These are phyloP conservation scores for Calameuta idolon DNA, from an alignment of 2,888 invertebrate genomes.

Conservation along the genomic window DNA sequence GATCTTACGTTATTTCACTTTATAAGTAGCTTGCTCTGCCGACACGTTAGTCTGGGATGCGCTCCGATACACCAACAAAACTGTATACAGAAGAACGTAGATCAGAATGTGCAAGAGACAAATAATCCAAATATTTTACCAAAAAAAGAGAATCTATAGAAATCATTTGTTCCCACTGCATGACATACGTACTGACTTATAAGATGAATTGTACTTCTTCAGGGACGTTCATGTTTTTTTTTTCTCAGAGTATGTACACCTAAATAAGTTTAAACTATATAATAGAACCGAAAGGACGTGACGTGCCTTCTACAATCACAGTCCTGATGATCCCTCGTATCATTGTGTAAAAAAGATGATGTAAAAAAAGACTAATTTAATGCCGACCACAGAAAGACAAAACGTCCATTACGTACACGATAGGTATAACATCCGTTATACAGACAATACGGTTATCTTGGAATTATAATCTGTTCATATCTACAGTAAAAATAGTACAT, in stretches of 20 bases:
- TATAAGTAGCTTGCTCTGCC: background rate
- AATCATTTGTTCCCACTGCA: background rate
- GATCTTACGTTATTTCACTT: background rate
- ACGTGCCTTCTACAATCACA: background rate
- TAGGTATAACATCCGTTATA: background rate
- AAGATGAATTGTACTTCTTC: background rate
- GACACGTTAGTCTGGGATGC: background rate
- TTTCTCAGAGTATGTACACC: background rate
- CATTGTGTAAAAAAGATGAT: background rate
- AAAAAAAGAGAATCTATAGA: background rate
- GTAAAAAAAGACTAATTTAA: constrained; percentile 20
- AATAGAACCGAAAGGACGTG: background rate
- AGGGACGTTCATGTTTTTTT: background rate
- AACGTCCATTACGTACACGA: background rate
- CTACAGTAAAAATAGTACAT: constrained; percentile 34
- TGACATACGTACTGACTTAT: background rate
- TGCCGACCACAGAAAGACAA: constrained; percentile 15
- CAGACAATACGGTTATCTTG: constrained; percentile 5
- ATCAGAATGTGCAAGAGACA: background rate
- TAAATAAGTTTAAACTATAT: background rate
- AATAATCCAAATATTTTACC: background rate
- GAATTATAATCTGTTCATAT: constrained; percentile 38
- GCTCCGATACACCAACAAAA: background rate
- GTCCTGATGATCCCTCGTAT: background rate
- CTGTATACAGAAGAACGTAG: background rate